phyloP scores from a whole-genome alignment of 2,888 invertebrate genomes.

The Glyphotaelius pellucidus region DNA sequence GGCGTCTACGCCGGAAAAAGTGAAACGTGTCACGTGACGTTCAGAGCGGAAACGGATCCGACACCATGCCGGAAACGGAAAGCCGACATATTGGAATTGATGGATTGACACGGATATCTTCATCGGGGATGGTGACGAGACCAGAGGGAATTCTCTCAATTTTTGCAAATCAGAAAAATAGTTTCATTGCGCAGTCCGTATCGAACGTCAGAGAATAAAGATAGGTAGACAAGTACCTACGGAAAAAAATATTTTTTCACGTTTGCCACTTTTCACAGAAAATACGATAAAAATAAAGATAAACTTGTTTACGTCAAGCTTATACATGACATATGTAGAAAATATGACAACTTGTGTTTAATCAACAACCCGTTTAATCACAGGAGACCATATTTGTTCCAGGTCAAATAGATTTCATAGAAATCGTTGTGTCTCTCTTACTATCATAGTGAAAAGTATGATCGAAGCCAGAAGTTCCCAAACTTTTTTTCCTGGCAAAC shows the following conservation, averaged over 20 bases:
- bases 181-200: background rate
- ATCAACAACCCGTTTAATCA: too few relatives aligned
- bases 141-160: background rate
- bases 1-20: background rate
- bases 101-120: slow-evolving; percentile 13
- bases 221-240: too few relatives aligned
- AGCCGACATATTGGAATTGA: slow-evolving; percentile 22
- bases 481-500: too few relatives aligned
- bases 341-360: too few relatives aligned
- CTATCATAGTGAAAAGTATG: too few relatives aligned
- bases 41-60: background rate
- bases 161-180: background rate
- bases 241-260: background rate
- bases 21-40: background rate
- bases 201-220: background rate
- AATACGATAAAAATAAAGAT: background rate
- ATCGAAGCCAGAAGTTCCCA: too few relatives aligned
- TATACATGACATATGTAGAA: too few relatives aligned
- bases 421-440: too few relatives aligned
- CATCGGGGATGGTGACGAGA: background rate
- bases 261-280: background rate
- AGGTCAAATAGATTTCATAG: too few relatives aligned
- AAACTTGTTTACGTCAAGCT: too few relatives aligned
- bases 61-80: slow-evolving; percentile 17
- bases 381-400: too few relatives aligned